phyloP scores from a whole-genome alignment of 2,888 invertebrate species.

The Ophioninae sp. region DNA sequence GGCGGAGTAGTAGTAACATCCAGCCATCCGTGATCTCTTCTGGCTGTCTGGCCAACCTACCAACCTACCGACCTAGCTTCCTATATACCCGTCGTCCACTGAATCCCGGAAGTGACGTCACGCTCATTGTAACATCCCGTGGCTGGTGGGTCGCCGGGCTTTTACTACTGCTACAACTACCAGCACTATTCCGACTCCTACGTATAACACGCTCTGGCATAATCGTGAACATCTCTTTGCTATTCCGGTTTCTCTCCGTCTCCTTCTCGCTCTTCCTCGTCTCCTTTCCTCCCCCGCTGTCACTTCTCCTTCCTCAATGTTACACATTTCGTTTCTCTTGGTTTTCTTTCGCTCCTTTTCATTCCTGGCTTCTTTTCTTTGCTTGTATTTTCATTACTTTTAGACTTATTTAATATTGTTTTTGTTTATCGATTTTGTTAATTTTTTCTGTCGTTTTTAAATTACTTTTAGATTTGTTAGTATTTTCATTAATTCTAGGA shows the following conservation, averaged over 20 bases:
- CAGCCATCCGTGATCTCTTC: slow-evolving; percentile 33
- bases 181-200: background rate
- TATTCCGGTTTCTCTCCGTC: background rate
- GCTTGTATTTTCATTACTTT: too few species aligned
- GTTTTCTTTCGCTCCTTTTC: background rate
- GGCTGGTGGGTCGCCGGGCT: slow-evolving; percentile 49
- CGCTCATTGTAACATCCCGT: slow-evolving; percentile 77
- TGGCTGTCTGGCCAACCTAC: slow-evolving; percentile 66
- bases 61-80: slow-evolving; percentile 77
- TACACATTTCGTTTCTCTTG: background rate
- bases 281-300: background rate
- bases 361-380: background rate
- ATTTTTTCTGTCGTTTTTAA: too few species aligned
- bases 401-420: too few species aligned
- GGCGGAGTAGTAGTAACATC: slow-evolving; percentile 28
- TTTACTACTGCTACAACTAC: slow-evolving; percentile 29
- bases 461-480: too few species aligned
- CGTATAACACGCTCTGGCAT: background rate
- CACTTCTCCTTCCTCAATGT: background rate
- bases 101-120: slow-evolving; percentile 79
- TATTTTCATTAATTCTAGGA: too few species aligned
- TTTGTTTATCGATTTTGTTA: too few species aligned
- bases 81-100: slow-evolving; percentile 69
- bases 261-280: background rate
- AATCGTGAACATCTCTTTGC: slow-evolving; percentile 24